These are phyloP conservation scores for Amniataba percoides DNA, from an alignment of 2,797 vertebrate genomes.

Conservation along the genomic window DNA sequence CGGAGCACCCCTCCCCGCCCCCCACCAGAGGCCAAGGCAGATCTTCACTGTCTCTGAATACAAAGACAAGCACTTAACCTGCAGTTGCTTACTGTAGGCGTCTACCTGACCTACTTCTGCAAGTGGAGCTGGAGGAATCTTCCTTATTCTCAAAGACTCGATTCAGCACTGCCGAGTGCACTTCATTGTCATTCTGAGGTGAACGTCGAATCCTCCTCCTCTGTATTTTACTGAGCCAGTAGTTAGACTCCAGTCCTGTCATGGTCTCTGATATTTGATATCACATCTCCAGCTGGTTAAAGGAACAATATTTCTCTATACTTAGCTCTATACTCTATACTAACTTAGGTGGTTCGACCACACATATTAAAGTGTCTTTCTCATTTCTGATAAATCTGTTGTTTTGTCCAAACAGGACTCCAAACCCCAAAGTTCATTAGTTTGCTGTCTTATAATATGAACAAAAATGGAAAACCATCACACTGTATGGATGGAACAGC, in stretches of 20 bases:
- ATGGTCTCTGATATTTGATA: constrained; percentile 13
- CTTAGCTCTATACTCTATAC: no score
- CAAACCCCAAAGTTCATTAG: neutral
- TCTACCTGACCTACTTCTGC: constrained; percentile 82
- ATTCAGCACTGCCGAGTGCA: constrained; percentile 55
- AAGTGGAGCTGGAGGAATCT: constrained; percentile 71
- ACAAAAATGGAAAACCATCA: neutral
- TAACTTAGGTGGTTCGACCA: neutral
- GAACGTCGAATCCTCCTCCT: constrained; percentile 46
- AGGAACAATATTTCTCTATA: constrained; percentile 10
- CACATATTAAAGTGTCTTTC: neutral
- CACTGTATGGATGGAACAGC: neutral
- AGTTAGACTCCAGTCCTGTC: constrained; percentile 23
- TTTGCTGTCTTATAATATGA: neutral
- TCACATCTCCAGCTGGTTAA: constrained; percentile 20
- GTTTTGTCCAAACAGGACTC: neutral
- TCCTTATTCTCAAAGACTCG: constrained; percentile 72
- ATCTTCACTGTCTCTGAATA: constrained; percentile 75
- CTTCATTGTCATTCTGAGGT: constrained; percentile 61
- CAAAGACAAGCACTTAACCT: constrained; percentile 84
- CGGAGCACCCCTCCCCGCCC: constrained; percentile 27
- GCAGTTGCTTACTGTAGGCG: constrained; percentile 80
- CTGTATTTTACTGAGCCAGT: constrained; percentile 33
- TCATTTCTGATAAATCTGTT: neutral
- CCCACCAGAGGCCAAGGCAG: constrained; percentile 60